Conservation (phyloP, 2,113 vertebrate genomes). For the Empidonax alnorum region DNA sequence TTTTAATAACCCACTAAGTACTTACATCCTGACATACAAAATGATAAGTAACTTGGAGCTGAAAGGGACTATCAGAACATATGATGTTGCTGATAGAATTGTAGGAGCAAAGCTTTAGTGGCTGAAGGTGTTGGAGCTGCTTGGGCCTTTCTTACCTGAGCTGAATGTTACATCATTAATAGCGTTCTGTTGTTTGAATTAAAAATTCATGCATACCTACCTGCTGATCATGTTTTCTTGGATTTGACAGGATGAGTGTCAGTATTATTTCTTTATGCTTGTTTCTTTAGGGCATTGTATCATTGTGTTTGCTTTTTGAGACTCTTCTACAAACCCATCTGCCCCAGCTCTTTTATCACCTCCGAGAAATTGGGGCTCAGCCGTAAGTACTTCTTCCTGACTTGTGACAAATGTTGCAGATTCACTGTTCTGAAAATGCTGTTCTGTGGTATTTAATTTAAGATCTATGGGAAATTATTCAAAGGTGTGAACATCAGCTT, state of each 20-base stretch:
- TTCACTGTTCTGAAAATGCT: neutral
- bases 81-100: neutral
- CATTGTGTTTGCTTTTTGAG: conserved; percentile 96
- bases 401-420: neutral
- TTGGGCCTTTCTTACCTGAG: neutral
- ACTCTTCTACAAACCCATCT: conserved; percentile 92
- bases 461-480: neutral
- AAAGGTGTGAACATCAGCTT: neutral
- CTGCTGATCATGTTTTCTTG: neutral
- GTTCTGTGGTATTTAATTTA: neutral
- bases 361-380: conserved; percentile 94
- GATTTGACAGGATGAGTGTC: neutral
- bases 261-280: conserved; percentile 66
- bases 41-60: neutral
- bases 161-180: neutral
- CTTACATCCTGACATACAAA: neutral
- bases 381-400: conserved; percentile 84
- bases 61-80: neutral
- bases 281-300: conserved; percentile 88
- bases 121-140: neutral
- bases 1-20: neutral
- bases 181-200: neutral
- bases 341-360: conserved; percentile 96
- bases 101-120: neutral
- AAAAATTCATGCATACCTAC: neutral